These are phyloP conservation scores for Oscheius sp. DNA, from an alignment of 2,888 invertebrate genomes.

Conservation along the genomic window DNA sequence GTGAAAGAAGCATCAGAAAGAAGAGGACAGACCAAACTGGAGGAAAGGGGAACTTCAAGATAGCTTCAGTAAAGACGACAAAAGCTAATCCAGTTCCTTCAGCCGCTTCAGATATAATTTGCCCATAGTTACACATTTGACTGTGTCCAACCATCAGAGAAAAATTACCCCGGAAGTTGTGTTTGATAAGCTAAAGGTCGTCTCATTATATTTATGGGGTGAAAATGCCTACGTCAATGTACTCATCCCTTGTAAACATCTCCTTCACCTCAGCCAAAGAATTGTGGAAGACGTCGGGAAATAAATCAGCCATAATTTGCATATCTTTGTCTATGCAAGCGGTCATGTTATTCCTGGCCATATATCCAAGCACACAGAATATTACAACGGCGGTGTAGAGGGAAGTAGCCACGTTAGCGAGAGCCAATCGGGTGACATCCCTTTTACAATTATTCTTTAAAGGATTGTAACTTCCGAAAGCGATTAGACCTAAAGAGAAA, in stretches of 20 bases:
- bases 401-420: constrained; percentile 84
- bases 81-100: constrained; percentile 95
- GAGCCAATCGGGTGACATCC: constrained; percentile 87
- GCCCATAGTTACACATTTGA: constrained; percentile 59
- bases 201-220: neutral
- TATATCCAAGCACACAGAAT: constrained; percentile 93
- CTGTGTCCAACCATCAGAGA: constrained; percentile 50
- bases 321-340: constrained; percentile 81
- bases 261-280: constrained; percentile 49
- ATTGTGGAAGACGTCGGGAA: constrained; percentile 53
- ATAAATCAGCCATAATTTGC: constrained; percentile 46
- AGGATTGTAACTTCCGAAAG: constrained; percentile 94
- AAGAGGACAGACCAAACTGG: constrained; percentile 91
- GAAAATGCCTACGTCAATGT: constrained; percentile 40
- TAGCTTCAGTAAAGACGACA: constrained; percentile 96
- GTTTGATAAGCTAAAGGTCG: constrained; percentile 40
- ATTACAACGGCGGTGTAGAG: constrained; percentile 94
- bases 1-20: constrained; percentile 92
- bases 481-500: constrained; percentile 80
- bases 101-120: constrained; percentile 80
- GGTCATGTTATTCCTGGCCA: constrained; percentile 90
- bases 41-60: constrained; percentile 90
- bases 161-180: constrained; percentile 50
- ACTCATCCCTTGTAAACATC: constrained; percentile 55
- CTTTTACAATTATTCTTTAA: constrained; percentile 93